A percentile compares a stretch with the other conserved stretches of the same genome.
phyloP scores from a whole-genome alignment of 2,888 invertebrate genomes.

The Nomada hirtipes region DNA sequence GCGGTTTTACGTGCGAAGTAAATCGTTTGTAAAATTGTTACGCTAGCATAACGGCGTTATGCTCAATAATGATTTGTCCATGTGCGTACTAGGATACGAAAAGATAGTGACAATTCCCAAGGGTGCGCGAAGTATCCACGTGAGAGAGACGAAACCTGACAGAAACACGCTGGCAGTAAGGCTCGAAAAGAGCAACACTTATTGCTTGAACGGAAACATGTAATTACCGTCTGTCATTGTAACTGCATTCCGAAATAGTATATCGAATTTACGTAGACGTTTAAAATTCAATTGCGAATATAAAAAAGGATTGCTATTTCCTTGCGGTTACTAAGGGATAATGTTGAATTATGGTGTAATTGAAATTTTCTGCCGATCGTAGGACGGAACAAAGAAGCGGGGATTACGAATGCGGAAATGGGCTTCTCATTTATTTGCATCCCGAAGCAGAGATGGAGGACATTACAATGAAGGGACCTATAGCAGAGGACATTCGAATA shows the following conservation, averaged over 20 bases:
- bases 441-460: conserved; percentile 92
- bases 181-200: conserved; percentile 88
- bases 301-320: no score
- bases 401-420: conserved; percentile 93
- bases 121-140: conserved; percentile 91
- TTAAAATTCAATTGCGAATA: neutral
- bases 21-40: neutral
- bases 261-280: neutral
- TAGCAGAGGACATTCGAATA: conserved; percentile 91
- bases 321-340: neutral
- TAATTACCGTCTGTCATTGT: conserved; percentile 27
- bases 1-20: no score
- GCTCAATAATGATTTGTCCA: neutral
- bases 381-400: conserved; percentile 90
- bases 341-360: conserved; percentile 25
- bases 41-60: no score
- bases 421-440: conserved; percentile 90
- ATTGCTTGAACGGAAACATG: conserved; percentile 91
- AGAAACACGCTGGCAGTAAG: conserved; percentile 90
- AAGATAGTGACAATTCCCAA: conserved; percentile 88
- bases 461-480: conserved; percentile 92
- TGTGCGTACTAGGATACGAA: conserved; percentile 86
- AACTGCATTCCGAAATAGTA: no score
- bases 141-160: conserved; percentile 88
- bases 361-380: conserved; percentile 47